Conservation (phyloP, 2,888 invertebrate species). For the Matsumyia berberina region DNA sequence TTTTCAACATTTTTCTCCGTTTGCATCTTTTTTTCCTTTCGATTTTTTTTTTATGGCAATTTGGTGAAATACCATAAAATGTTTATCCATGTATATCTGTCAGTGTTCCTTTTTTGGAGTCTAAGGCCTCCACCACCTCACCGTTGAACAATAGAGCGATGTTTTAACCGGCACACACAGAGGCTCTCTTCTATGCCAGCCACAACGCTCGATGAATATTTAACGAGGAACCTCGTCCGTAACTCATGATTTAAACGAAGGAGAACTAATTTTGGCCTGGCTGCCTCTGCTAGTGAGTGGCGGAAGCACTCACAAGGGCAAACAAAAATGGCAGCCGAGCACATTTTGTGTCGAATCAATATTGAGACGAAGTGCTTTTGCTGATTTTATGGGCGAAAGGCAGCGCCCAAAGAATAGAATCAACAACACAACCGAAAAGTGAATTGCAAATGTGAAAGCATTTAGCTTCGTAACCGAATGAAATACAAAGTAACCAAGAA, state of each 20-base stretch:
- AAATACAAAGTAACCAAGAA: slow-evolving; percentile 3
- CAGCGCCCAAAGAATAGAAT: slow-evolving; percentile 50
- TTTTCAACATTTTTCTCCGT: slow-evolving; percentile 11
- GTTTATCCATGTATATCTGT: slow-evolving; percentile 10
- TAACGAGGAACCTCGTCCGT: slow-evolving; percentile 48
- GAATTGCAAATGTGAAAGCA: slow-evolving; percentile 50
- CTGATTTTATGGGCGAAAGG: slow-evolving; percentile 52
- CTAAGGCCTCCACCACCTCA: neutral
- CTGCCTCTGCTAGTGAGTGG: slow-evolving; percentile 34
- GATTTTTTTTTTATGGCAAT: slow-evolving; percentile 15
- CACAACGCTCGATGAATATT: slow-evolving; percentile 59
- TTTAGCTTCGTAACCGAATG: slow-evolving; percentile 29
- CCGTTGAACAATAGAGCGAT: slow-evolving; percentile 8
- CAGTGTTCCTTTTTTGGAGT: neutral
- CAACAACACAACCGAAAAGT: slow-evolving; percentile 37
- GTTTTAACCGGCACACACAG: slow-evolving; percentile 13
- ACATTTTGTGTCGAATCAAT: slow-evolving; percentile 49
- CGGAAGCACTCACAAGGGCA: slow-evolving; percentile 64
- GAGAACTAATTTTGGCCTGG: slow-evolving; percentile 46
- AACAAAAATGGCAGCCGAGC: slow-evolving; percentile 48
- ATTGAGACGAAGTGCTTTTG: slow-evolving; percentile 55
- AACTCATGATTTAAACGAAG: slow-evolving; percentile 38
- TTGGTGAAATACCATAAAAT: slow-evolving; percentile 32
- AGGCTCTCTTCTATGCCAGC: slow-evolving; percentile 6
- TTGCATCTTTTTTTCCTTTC: neutral